phyloP scores from a whole-genome alignment of 2,113 vertebrate species.

The Lophotis ruficrista region DNA sequence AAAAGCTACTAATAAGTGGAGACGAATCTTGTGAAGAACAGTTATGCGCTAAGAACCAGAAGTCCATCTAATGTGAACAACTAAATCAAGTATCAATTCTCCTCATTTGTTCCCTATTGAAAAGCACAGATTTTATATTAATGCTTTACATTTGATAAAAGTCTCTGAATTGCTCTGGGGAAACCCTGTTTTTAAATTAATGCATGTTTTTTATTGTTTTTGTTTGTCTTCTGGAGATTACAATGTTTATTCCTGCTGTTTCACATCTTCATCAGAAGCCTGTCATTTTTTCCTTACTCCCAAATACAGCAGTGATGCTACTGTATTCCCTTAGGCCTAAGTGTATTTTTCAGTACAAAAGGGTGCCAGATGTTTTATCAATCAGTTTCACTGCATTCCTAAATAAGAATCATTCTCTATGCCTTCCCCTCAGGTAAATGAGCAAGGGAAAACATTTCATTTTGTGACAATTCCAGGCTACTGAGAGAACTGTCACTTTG shows the following conservation, averaged over 20 bases:
- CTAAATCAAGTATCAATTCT: background rate
- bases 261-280: background rate
- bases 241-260: background rate
- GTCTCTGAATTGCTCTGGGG: background rate
- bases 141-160: background rate
- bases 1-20: background rate
- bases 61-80: background rate
- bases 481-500: background rate
- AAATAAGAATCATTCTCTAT: background rate
- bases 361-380: background rate
- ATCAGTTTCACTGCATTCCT: background rate
- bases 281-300: background rate
- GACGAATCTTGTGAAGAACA: background rate
- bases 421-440: background rate
- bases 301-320: background rate
- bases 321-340: background rate
- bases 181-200: background rate
- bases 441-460: background rate
- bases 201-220: background rate
- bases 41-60: background rate
- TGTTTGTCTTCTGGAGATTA: background rate
- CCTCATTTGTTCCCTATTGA: background rate
- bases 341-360: background rate
- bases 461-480: background rate
- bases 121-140: background rate